Conservation (phyloP, 2,113 vertebrate genomes). For the Nematolebias whitei region DNA sequence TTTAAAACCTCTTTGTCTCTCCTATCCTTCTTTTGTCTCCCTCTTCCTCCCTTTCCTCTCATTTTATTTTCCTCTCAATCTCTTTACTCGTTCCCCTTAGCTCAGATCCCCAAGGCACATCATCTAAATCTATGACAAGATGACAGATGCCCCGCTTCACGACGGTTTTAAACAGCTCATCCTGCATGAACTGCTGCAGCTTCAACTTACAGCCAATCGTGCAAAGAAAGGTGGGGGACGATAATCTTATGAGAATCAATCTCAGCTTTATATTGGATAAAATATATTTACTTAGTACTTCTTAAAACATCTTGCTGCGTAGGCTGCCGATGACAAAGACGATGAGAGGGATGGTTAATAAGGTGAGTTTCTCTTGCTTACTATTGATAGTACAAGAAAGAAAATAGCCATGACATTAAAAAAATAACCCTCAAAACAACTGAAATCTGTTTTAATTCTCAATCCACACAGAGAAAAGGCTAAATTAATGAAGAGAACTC, state of each 20-base stretch:
- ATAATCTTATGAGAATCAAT: not conserved
- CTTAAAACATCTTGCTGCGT: slow-evolving; percentile 25
- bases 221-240: slow-evolving; percentile 11
- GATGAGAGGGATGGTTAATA: slow-evolving; percentile 33
- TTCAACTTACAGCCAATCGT: slow-evolving; percentile 53
- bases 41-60: slow-evolving; percentile 8
- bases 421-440: slow-evolving; percentile 25
- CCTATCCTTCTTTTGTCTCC: slow-evolving; percentile 15
- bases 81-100: slow-evolving; percentile 8
- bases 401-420: not conserved
- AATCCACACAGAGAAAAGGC: slow-evolving; percentile 19
- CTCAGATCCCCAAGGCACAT: slow-evolving; percentile 31
- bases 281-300: slow-evolving; percentile 31
- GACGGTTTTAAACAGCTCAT: slow-evolving; percentile 38
- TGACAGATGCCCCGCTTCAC: slow-evolving; percentile 46
- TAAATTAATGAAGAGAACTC: slow-evolving; percentile 34
- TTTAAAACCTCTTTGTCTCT: slow-evolving; percentile 42
- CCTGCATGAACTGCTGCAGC: slow-evolving; percentile 34
- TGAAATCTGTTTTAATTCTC: slow-evolving; percentile 14
- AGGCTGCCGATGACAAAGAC: slow-evolving; percentile 44
- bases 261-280: slow-evolving; percentile 18
- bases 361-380: slow-evolving; percentile 29
- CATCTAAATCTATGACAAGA: slow-evolving; percentile 44
- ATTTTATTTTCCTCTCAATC: not conserved
- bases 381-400: slow-evolving; percentile 41